Conservation (phyloP, 2,888 invertebrate genomes). For the Mylabris sibirica region DNA sequence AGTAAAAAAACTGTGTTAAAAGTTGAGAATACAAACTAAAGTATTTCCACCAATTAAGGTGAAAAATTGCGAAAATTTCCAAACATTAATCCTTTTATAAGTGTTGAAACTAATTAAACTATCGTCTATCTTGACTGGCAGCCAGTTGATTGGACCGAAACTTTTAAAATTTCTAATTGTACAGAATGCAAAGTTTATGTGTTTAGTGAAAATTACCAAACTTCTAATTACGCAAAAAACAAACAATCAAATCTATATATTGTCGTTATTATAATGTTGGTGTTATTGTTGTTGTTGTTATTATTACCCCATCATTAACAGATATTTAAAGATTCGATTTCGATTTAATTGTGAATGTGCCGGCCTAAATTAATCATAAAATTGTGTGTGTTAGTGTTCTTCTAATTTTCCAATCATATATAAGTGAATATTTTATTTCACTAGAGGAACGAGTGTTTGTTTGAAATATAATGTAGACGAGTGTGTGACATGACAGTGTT, state of each 20-base stretch:
- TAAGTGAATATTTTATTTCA: not conserved
- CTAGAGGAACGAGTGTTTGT: not conserved
- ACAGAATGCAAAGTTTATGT: constrained; percentile 5
- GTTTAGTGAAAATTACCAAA: not conserved
- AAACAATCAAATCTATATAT: not conserved
- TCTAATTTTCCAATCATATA: not conserved
- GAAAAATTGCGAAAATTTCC: not conserved
- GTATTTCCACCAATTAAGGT: not conserved
- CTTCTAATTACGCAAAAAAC: not conserved
- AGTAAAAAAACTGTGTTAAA: not conserved
- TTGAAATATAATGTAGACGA: constrained; percentile 28
- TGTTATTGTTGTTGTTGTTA: constrained; percentile 2
- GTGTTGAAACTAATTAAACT: constrained; percentile 25
- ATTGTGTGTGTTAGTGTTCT: not conserved
- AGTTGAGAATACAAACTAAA: not conserved
- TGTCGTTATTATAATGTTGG: not conserved
- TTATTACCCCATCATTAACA: not conserved
- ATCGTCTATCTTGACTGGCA: constrained; percentile 18
- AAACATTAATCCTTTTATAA: constrained; percentile 10
- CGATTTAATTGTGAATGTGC: not conserved
- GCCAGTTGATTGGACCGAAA: constrained; percentile 6
- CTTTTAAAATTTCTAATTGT: constrained; percentile 5
- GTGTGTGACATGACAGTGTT: constrained; percentile 46
- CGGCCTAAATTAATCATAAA: not conserved
- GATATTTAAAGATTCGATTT: not conserved